Percentiles rank a stretch among this genome's conserved stretches.
phyloP scores from a whole-genome alignment of 1,140 invertebrate genomes.

The Caenorhabditis remanei region DNA sequence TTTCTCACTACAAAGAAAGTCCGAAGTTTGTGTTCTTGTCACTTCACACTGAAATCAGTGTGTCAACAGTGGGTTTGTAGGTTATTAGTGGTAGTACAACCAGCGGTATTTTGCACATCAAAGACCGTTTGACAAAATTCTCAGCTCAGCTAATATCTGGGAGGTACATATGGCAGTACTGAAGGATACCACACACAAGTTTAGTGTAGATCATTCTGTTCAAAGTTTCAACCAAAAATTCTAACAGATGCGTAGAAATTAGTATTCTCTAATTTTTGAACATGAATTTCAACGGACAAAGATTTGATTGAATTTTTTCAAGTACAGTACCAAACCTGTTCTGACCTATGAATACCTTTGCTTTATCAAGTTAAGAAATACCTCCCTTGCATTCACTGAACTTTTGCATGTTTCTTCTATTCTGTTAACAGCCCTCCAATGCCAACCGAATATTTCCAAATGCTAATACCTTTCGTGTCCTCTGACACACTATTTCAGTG shows the following conservation, averaged over 20 bases:
- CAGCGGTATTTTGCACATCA: background rate
- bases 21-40: slow-evolving; percentile 13
- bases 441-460: background rate
- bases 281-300: too few relatives aligned
- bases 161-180: too few relatives aligned
- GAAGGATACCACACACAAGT: too few relatives aligned
- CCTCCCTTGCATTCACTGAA: too few relatives aligned
- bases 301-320: too few relatives aligned
- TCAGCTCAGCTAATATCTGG: background rate
- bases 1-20: background rate
- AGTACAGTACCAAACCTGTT: too few relatives aligned
- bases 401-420: background rate
- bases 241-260: too few relatives aligned
- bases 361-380: too few relatives aligned
- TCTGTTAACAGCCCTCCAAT: background rate
- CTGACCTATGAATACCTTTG: too few relatives aligned
- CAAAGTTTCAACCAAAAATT: too few relatives aligned
- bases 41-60: slow-evolving; percentile 31
- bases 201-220: too few relatives aligned
- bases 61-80: background rate
- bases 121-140: background rate
- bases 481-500: slow-evolving; percentile 15
- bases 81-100: background rate
- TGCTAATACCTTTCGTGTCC: slow-evolving; percentile 32
- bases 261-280: too few relatives aligned